These are phyloP conservation scores for Epinotia nisella DNA, from an alignment of 2,888 invertebrate species.

Conservation along the genomic window DNA sequence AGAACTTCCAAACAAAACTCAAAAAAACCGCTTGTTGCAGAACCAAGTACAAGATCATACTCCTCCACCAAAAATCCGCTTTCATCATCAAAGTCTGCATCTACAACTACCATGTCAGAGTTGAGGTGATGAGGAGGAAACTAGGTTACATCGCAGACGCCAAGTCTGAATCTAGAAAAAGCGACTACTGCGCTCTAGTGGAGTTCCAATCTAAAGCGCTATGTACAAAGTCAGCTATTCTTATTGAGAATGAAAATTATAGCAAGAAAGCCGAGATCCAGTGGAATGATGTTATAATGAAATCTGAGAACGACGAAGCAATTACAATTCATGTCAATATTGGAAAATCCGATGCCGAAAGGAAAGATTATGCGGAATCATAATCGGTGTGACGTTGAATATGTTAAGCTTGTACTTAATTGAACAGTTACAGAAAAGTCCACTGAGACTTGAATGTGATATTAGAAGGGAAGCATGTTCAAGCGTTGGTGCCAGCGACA, in stretches of 20 bases:
- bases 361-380: slow-evolving; percentile 66
- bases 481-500: neutral
- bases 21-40: slow-evolving; percentile 80
- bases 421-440: slow-evolving; percentile 5
- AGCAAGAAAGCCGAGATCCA: slow-evolving; percentile 80
- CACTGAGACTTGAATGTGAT: neutral
- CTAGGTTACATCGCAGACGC: slow-evolving; percentile 74
- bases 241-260: slow-evolving; percentile 78
- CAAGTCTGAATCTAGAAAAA: slow-evolving; percentile 73
- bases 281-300: slow-evolving; percentile 78
- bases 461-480: neutral
- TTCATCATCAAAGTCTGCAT: slow-evolving; percentile 82
- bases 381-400: slow-evolving; percentile 49
- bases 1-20: slow-evolving; percentile 79
- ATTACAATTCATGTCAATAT: slow-evolving; percentile 81
- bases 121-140: slow-evolving; percentile 78
- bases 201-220: slow-evolving; percentile 80
- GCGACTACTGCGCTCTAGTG: slow-evolving; percentile 76
- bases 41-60: slow-evolving; percentile 79
- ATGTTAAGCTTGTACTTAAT: slow-evolving; percentile 14
- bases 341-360: slow-evolving; percentile 68
- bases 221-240: slow-evolving; percentile 75
- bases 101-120: slow-evolving; percentile 79
- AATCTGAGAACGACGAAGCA: slow-evolving; percentile 77
- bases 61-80: slow-evolving; percentile 78